A percentile compares a stretch with the other conserved stretches of the same genome.
These are phyloP conservation scores for Halcyon badia DNA, from an alignment of 2,797 vertebrate species.

Conservation along the genomic window DNA sequence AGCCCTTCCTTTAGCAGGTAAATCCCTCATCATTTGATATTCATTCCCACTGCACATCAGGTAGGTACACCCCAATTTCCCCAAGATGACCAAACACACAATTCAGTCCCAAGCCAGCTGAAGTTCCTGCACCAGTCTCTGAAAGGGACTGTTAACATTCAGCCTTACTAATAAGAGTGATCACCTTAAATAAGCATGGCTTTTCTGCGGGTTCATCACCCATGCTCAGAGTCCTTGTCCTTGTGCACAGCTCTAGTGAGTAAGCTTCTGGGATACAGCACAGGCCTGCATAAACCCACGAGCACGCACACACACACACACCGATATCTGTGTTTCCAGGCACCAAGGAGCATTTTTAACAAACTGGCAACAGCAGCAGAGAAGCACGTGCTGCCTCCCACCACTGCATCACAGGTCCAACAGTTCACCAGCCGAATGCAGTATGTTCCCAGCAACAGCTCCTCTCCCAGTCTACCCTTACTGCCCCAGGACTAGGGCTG, in stretches of 20 bases:
- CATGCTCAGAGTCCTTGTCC: neutral
- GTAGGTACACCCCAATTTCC: neutral
- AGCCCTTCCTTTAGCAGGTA: neutral
- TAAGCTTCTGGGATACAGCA: neutral
- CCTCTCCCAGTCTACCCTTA: neutral
- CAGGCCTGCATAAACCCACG: neutral
- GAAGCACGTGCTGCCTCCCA: neutral
- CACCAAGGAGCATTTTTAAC: neutral
- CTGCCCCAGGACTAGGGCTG: neutral
- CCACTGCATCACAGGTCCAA: neutral
- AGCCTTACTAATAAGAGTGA: neutral
- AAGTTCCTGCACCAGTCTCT: neutral
- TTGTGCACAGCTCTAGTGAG: neutral
- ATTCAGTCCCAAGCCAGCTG: neutral
- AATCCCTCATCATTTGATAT: neutral
- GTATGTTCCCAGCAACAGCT: neutral
- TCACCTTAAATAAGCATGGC: neutral
- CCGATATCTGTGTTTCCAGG: neutral
- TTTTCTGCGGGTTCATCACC: neutral
- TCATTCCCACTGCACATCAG: neutral
- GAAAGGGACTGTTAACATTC: neutral
- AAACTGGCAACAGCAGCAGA: neutral
- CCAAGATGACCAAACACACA: neutral
- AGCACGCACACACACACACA: neutral
- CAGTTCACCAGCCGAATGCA: neutral